Evolutionary conservation across 2,888 invertebrate genomes (phyloP).

Genomic region (Orchesellides sinensis): DNA sequence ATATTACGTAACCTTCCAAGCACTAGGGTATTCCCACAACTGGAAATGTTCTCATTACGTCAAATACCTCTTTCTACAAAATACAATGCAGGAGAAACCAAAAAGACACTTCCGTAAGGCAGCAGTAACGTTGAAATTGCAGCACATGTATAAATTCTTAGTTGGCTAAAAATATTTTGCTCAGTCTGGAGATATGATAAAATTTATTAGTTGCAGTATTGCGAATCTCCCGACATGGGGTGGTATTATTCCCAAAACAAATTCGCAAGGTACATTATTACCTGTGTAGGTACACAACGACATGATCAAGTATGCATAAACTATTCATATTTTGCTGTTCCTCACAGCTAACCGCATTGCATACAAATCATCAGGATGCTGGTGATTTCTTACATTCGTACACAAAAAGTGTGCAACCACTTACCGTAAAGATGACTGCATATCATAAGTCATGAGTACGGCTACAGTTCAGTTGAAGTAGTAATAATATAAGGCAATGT

Average conservation of each 20-base stretch:
- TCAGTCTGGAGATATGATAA: background rate
- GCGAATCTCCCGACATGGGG: background rate
- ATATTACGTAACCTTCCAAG: too few species aligned
- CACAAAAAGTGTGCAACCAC: background rate
- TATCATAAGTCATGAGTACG: too few species aligned
- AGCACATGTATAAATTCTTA: constrained; percentile 36
- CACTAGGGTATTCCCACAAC: too few species aligned
- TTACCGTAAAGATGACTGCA: constrained; percentile 32
- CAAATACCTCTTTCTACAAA: too few species aligned
- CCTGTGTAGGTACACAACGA: background rate
- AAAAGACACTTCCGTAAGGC: too few species aligned
- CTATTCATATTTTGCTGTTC: constrained; percentile 11
- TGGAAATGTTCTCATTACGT: too few species aligned
- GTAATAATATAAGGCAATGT: too few species aligned
- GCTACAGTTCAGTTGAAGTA: too few species aligned
- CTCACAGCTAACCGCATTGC: constrained; percentile 8
- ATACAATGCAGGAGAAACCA: too few species aligned
- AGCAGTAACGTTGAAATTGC: too few species aligned
- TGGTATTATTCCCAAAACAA: background rate
- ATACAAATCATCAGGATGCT: constrained; percentile 56
- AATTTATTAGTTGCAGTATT: constrained; percentile 24
- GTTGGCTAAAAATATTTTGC: constrained; percentile 5
- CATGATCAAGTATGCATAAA: constrained; percentile 20
- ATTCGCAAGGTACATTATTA: background rate
- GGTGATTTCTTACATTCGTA: constrained; percentile 8